Conservation (phyloP, 2,113 vertebrate species). For the Larimichthys polyactis region DNA sequence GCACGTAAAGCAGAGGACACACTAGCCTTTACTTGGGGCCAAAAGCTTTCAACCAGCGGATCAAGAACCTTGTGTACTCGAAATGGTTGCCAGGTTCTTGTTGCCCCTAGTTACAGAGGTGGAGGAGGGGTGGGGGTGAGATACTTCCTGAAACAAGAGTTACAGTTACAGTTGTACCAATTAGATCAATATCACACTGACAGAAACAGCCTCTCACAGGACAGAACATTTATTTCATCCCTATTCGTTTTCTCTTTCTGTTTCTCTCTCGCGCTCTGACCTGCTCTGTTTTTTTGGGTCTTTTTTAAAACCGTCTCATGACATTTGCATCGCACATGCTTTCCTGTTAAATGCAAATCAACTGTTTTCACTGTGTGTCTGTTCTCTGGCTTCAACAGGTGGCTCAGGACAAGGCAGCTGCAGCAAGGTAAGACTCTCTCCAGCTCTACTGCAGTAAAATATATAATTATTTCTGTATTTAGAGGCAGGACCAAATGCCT, state of each 20-base stretch:
- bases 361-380: constrained; percentile 63
- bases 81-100: constrained; percentile 90
- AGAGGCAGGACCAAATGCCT: neutral
- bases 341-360: constrained; percentile 80
- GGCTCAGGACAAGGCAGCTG: constrained; percentile 60
- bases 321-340: constrained; percentile 81
- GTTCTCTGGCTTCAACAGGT: constrained; percentile 79
- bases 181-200: constrained; percentile 59
- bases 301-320: constrained; percentile 29
- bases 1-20: constrained; percentile 49
- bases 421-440: constrained; percentile 71
- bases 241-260: constrained; percentile 33
- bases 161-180: constrained; percentile 47
- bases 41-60: constrained; percentile 76
- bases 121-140: constrained; percentile 55
- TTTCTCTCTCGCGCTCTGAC: constrained; percentile 29
- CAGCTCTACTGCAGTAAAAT: constrained; percentile 3
- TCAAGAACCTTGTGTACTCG: constrained; percentile 77
- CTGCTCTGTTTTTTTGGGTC: constrained; percentile 33
- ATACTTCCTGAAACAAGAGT: constrained; percentile 70
- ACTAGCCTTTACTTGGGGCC: constrained; percentile 63
- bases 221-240: constrained; percentile 21
- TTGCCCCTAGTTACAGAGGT: constrained; percentile 84
- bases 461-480: neutral
- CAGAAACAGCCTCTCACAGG: constrained; percentile 43